phyloP scores from a whole-genome alignment of 92 coral and sea anemone genomes.

The Parazoanthus swiftii region DNA sequence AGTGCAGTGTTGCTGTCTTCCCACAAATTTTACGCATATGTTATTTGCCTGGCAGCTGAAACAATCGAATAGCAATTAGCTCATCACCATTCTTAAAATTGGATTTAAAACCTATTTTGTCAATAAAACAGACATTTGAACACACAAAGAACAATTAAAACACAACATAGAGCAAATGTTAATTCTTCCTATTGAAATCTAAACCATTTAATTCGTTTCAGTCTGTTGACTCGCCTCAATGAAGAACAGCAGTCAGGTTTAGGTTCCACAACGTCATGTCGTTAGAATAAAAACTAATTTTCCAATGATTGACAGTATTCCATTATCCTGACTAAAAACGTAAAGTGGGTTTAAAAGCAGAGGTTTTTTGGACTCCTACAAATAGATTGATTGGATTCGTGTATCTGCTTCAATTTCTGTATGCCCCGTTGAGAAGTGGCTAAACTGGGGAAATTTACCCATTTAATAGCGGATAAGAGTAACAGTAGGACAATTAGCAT shows the following conservation, averaged over 20 bases:
- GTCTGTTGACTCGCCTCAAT: neutral
- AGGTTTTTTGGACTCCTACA: neutral
- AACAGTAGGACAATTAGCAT: neutral
- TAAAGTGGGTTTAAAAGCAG: too few relatives aligned
- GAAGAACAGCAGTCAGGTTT: too few relatives aligned
- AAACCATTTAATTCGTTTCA: neutral
- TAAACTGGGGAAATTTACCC: neutral
- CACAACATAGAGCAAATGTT: neutral
- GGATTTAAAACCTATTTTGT: neutral
- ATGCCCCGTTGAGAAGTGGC: too few relatives aligned
- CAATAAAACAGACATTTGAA: neutral
- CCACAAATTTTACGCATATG: too few relatives aligned
- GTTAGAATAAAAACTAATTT: too few relatives aligned
- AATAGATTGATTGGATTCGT: neutral
- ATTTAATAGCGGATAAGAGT: neutral
- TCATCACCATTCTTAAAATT: neutral
- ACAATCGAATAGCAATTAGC: neutral
- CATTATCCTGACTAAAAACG: too few relatives aligned
- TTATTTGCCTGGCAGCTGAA: too few relatives aligned
- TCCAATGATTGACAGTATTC: too few relatives aligned
- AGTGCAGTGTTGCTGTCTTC: too few relatives aligned
- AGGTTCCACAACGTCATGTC: neutral
- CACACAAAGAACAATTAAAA: neutral
- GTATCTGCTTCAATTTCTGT: too few relatives aligned
- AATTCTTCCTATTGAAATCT: neutral